Percentiles rank a stretch among this genome's conserved stretches.
Evolutionary conservation across 1,140 invertebrate genomes (phyloP).

Genomic region (Muscidifurax raptorellus): DNA sequence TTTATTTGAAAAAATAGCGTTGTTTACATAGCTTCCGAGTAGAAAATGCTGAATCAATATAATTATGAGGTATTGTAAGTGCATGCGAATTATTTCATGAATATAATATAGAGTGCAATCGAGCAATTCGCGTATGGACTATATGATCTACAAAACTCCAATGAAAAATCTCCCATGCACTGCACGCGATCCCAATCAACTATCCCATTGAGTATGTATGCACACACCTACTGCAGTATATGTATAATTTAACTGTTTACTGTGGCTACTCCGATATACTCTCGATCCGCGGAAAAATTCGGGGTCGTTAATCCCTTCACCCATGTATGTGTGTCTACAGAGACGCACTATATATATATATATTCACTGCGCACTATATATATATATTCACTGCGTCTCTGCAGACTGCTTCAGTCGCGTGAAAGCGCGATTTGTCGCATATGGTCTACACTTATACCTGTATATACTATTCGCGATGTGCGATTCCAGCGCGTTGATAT

Average conservation of each 20-base stretch:
- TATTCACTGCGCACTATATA: neutral
- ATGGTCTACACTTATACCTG: too few relatives aligned
- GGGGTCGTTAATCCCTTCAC: slow-evolving; percentile 37
- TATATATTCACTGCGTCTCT: neutral
- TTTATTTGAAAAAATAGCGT: neutral
- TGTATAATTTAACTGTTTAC: too few relatives aligned
- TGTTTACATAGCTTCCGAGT: neutral
- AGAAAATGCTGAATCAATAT: neutral
- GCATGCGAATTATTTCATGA: too few relatives aligned
- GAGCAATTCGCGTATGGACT: too few relatives aligned
- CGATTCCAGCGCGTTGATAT: too few relatives aligned
- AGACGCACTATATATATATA: neutral
- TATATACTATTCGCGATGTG: too few relatives aligned
- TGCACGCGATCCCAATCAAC: neutral
- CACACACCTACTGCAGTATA: too few relatives aligned
- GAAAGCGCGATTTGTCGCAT: too few relatives aligned
- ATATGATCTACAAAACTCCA: neutral
- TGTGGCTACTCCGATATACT: too few relatives aligned
- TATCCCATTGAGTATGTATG: neutral
- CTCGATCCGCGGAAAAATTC: neutral
- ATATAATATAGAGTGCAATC: too few relatives aligned
- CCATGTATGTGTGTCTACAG: neutral
- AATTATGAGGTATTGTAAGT: neutral
- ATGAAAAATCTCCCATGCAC: neutral
- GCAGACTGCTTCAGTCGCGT: neutral